A percentile compares a stretch with the other conserved stretches of the same genome.
Conservation (phyloP, 2,797 vertebrate species). For the Aphelocoma californica region DNA sequence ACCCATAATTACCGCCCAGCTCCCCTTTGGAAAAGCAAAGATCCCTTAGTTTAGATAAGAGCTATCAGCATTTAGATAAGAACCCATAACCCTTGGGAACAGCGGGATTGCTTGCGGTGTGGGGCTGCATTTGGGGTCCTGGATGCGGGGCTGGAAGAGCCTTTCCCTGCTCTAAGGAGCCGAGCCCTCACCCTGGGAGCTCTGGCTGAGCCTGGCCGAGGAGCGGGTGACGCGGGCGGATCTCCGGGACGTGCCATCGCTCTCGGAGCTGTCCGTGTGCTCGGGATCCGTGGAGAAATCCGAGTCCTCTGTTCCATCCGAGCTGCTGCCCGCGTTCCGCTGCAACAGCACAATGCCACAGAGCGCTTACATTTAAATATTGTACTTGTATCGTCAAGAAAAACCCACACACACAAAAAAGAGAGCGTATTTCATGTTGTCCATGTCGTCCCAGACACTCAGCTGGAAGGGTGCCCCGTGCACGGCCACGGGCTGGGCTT, state of each 20-base stretch:
- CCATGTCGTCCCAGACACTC: rapidly evolving
- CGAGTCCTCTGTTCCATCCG: constrained; percentile 96
- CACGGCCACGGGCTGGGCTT: background rate
- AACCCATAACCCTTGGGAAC: background rate
- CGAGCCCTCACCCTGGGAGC: constrained; percentile 88
- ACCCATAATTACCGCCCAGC: background rate
- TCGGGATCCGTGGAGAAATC: constrained; percentile 96
- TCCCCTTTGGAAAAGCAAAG: background rate
- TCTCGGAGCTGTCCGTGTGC: constrained; percentile 96
- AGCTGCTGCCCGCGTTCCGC: constrained; percentile 96
- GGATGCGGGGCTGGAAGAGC: background rate
- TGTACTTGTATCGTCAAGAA: rapidly evolving
- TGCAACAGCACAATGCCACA: constrained; percentile 63
- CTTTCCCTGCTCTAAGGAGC: background rate
- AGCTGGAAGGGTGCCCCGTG: background rate
- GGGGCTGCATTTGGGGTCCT: background rate
- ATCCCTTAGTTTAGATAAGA: background rate
- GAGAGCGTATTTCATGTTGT: rapidly evolving
- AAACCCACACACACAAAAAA: too few species aligned
- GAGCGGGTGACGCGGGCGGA: constrained; percentile 93
- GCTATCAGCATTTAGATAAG: background rate
- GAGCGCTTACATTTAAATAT: rapidly evolving
- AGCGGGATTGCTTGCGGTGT: too few species aligned
- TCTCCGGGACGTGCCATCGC: constrained; percentile 86
- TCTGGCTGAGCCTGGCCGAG: constrained; percentile 93